Evolutionary conservation across 2,113 vertebrate genomes (phyloP), one percentile per base, ranked within the genome.

Genomic region (Protobothrops flavoviridis): DNA sequence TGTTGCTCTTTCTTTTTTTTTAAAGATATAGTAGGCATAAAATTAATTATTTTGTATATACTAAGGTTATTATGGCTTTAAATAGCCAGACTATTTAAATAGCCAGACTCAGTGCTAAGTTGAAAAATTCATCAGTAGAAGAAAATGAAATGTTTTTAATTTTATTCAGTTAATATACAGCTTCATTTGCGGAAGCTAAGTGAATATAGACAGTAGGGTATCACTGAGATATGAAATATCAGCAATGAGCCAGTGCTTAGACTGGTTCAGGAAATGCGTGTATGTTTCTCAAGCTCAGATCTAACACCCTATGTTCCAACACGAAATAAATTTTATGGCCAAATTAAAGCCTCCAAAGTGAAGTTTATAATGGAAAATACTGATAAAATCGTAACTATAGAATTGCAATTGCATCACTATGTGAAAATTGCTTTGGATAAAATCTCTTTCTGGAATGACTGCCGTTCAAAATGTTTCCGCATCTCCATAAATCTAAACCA

Each of bases 361-460:
- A 96, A 97, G 97, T 97, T 98, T 97, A 96, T 98, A 98, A 98
- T 98, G 97, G 97, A 97, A 93, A 98, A 97, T 85, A 39, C 97
- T 97, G 97, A 97, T 97, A 96, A 97, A 97, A 96, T 95, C 97
- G 15, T 97, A 97, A 97, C 97, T 96, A 94, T 94, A 93, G 97
- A 59, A 97, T 96, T 97, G 96, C 97, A 98, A 98, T 97, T 96
- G 96, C 94, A 97, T 96, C 94, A 96, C 95, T 97, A 95, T 93
- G 94, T 97, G 97, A 96, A 98, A 98, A 98, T 98, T 98, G 97
- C 97, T 96, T 98, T 97, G 97, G 97, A 97, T 98, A 98, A 98
- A 98, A 96, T 97, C 97, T 95, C 55, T 97, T 97, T 96, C 97
- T 97, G 97, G 96, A 98, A 98, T 97, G 97, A 97, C 94, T 97